Base-by-base conservation (phyloP, 1,140 invertebrate species). In the Brevipalpus yothersi region DNA sequence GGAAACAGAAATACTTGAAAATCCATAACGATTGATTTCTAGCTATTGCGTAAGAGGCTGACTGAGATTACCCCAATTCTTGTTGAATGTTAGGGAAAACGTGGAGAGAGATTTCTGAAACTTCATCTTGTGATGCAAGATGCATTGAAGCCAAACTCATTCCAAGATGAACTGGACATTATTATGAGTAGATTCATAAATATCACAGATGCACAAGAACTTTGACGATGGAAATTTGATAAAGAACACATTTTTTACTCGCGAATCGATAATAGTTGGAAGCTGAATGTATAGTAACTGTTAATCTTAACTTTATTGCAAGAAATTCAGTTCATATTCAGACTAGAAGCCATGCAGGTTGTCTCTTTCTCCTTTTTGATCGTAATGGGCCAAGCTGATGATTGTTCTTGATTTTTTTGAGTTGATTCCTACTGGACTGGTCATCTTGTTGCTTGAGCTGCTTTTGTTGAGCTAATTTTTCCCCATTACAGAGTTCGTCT, bases 191-290 rank as follows among this genome's bases (percentile, higher is more conserved):
- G 31, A 31, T 31, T 31, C 31, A 31, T 31, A 31, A 31, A 31
- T 31, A 31, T 31, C 31, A 3, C 31, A 31, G 31, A 5, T 31
- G 5, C 5, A 31, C 31, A 31, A 31, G 31, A 31, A 31, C 31
- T 31, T 31, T 31, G 31, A 31, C 31, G 31, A 31, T 31, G 5
- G 31, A 31, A 66, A 63, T 76, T 74, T 58, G 76, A 68, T 60
- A 69, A 70, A 17, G 70, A 69, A 66, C 77, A 78, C 58, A 78
- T 64, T 73, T 75, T 59, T 23, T 60, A 54, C 42, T 62, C 61
- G 43, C 41, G 41, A 5, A 43, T 49, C 5, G 53, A 58, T 11
- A 62, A 41, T 41, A 62, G 39, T 42, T 13, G 31, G 11, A 41
- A 53, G 31, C 41, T 39, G 15, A 31, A 19, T 11, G 39, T n/a